Evolutionary conservation across 2,888 invertebrate species (phyloP), one percentile per base, ranked within the genome.

Genomic region (Amiota minor): DNA sequence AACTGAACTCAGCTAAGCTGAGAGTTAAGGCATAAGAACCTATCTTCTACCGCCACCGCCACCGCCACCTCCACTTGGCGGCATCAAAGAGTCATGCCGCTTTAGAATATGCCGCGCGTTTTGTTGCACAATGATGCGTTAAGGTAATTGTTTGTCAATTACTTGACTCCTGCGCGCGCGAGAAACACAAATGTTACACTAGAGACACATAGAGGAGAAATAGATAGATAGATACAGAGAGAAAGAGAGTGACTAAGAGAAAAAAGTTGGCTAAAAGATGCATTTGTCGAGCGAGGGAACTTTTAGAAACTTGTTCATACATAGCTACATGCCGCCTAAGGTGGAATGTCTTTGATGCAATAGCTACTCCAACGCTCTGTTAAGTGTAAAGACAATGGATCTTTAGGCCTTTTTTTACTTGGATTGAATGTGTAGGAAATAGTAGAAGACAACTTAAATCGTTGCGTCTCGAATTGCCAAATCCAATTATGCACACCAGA

Each of bases 61-160:
- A 47, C 50, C 55, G 65, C 74, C 35, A 35, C 35, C 35, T 35
- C 6, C 35, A 35, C 35, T 35, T 35, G 35, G 35, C 4, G 35
- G 23, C 59, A 59, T 9, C 23, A 59, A 59, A 59, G 59, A 16
- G 59, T 59, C 23, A 59, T 20, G n/a, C 59, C 35, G 35, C 35
- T 6, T 35, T 35, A 35, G 35, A 35, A 35, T 35, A 35, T 35
- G 35, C 35, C 35, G 35, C 35, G 35, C 35, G 35, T 35, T 35
- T 35, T 35, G 74, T 75, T 75, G 83, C 70, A 86, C 87, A 85
- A 85, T 85, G 85, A 83, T 86, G 85, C 84, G 85, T 86, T 86
- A 86, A 87, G 87, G 87, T 88, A 87, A 86, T 88, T 86, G 86
- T 86, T 86, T 88, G 86, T 86, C 86, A 86, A 88, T 87, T 86